These are phyloP conservation scores for Notoglanidium macrostoma DNA, from an alignment of 2,797 vertebrate species.

Conservation along the genomic window DNA sequence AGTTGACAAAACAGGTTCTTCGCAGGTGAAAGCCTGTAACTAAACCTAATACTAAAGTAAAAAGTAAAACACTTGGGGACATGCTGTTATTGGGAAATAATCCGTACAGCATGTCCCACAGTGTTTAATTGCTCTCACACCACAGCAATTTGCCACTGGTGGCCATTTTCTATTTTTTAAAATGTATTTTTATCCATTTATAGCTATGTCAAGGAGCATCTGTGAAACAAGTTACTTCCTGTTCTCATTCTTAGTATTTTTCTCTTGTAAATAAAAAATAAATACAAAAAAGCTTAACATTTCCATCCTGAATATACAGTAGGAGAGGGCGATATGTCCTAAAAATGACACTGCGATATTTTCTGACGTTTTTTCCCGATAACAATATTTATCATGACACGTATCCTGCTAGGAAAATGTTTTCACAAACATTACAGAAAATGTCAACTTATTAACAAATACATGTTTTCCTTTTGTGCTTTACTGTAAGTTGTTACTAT, in stretches of 20 bases:
- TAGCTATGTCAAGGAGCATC: background rate
- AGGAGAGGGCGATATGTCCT: too few relatives aligned
- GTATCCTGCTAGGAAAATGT: too few relatives aligned
- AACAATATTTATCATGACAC: too few relatives aligned
- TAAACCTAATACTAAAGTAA: background rate
- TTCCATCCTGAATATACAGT: too few relatives aligned
- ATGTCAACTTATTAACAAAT: background rate
- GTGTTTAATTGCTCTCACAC: background rate
- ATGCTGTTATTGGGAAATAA: background rate
- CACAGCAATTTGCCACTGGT: background rate
- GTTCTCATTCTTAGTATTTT: background rate
- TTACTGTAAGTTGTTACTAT: background rate
- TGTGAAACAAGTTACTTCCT: background rate
- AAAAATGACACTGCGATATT: too few relatives aligned
- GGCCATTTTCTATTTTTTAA: background rate
- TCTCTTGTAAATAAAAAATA: too few relatives aligned
- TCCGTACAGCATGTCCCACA: background rate
- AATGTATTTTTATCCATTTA: background rate
- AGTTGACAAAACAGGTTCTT: too few relatives aligned
- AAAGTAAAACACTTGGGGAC: background rate
- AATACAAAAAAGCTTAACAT: too few relatives aligned
- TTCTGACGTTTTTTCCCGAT: too few relatives aligned
- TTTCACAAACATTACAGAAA: background rate
- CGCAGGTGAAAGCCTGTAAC: background rate
- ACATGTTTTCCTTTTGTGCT: background rate